Evolutionary conservation across 2,797 vertebrate genomes (phyloP).

Genomic region (Sebastes nivosus): DNA sequence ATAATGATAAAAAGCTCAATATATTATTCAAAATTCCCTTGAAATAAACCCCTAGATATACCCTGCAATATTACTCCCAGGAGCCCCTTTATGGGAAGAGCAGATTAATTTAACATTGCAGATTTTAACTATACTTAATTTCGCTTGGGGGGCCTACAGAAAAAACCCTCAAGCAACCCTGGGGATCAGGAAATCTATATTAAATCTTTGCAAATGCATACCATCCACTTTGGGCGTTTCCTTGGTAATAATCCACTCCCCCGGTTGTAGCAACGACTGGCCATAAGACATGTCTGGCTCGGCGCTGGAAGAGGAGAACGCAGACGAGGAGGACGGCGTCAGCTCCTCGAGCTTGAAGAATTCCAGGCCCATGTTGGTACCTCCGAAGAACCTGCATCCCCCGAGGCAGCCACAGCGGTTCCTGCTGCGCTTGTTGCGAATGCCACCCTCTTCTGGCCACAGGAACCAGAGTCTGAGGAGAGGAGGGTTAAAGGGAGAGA

Average conservation of each 20-base stretch:
- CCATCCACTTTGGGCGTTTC: conserved; percentile 92
- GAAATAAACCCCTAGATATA: fast-evolving
- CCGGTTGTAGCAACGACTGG: conserved; percentile 94
- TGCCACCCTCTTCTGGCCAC: conserved; percentile 90
- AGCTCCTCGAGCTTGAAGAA: conserved; percentile 95
- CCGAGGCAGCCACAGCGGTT: conserved; percentile 97
- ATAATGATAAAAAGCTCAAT: background rate
- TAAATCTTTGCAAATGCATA: conserved; percentile 58
- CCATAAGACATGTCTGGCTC: conserved; percentile 96
- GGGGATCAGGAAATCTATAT: background rate
- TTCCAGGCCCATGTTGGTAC: conserved; percentile 89
- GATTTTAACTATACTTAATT: background rate
- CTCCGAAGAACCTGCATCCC: conserved; percentile 96
- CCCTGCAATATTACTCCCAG: background rate
- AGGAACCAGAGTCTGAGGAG: conserved; percentile 92
- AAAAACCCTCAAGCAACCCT: background rate
- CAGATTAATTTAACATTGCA: background rate
- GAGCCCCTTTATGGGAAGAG: background rate
- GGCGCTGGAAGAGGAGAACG: conserved; percentile 87
- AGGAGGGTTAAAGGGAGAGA: background rate
- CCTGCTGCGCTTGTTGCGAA: conserved; percentile 89
- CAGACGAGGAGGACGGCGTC: conserved; percentile 94
- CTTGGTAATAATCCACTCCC: conserved; percentile 95
- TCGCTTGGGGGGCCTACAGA: background rate
- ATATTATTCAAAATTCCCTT: background rate